Evolutionary conservation across 2,113 vertebrate species (phyloP).

Genomic region (Lepus americanus): DNA sequence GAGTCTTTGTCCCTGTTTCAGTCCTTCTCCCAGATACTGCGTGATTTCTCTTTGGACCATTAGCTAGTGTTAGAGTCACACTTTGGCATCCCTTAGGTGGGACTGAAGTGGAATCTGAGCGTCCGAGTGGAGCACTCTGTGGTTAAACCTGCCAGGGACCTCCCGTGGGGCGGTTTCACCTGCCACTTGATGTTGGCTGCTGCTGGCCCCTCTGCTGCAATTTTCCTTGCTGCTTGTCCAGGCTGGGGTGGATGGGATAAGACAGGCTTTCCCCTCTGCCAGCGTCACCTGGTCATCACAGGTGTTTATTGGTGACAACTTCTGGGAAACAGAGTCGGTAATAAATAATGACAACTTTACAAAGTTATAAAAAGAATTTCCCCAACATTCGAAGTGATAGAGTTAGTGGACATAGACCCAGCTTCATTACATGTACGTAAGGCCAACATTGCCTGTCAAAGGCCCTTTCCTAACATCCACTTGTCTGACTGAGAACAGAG

Average conservation of each 20-base stretch:
- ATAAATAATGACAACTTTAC: not conserved
- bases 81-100: not conserved
- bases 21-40: not conserved
- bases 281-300: not conserved
- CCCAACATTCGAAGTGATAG: not conserved
- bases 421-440: slow-evolving; percentile 2
- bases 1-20: slow-evolving; percentile 43
- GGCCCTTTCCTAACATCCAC: not conserved
- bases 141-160: not conserved
- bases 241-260: not conserved
- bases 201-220: not conserved
- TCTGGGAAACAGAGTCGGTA: not conserved
- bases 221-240: not conserved
- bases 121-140: not conserved
- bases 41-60: not conserved
- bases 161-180: not conserved
- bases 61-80: not conserved
- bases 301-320: not conserved
- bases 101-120: not conserved
- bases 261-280: not conserved
- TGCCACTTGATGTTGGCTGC: not conserved
- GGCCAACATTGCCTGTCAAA: not conserved
- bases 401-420: not conserved
- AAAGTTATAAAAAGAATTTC: slow-evolving; percentile 12
- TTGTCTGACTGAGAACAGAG: not conserved